Percentiles rank a stretch among this genome's conserved stretches.
These are phyloP conservation scores for Scyliorhinus canicula DNA, from an alignment of 2,797 vertebrate genomes.

Conservation along the genomic window DNA sequence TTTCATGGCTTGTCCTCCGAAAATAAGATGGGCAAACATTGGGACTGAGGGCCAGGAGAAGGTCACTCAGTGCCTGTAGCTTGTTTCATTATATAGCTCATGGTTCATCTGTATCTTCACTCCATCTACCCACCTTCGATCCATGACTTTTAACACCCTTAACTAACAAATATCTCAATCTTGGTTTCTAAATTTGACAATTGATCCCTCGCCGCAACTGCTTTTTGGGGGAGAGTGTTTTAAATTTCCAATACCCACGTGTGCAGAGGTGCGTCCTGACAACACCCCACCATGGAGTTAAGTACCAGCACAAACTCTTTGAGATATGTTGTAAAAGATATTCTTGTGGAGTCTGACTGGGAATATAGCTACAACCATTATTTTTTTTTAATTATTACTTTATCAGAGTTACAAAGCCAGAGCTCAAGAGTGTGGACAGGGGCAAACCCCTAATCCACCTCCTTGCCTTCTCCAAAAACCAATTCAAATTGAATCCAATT, in stretches of 20 bases:
- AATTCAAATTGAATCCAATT: too few relatives aligned
- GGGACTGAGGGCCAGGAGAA: not conserved
- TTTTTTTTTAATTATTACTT: too few relatives aligned
- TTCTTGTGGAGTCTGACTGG: too few relatives aligned
- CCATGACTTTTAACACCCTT: not conserved
- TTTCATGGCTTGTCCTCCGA: not conserved
- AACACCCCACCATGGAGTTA: not conserved
- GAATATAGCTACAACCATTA: too few relatives aligned
- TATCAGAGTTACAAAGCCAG: too few relatives aligned
- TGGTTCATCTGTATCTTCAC: too few relatives aligned
- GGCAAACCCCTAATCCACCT: too few relatives aligned
- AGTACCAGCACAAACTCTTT: not conserved
- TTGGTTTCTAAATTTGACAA: not conserved
- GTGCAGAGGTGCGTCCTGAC: not conserved
- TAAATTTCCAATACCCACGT: not conserved
- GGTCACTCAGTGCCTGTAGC: not conserved
- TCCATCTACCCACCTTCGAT: too few relatives aligned
- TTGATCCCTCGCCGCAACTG: not conserved
- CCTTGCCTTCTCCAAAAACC: too few relatives aligned
- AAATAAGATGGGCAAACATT: not conserved
- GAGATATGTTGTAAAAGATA: not conserved
- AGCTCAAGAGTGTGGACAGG: too few relatives aligned
- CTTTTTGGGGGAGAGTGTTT: not conserved
- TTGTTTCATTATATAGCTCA: not conserved
- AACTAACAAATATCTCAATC: not conserved